Evolutionary conservation across 2,888 invertebrate species (phyloP), one percentile per base, ranked within the genome.

Genomic region (Coecobrya sp.): DNA sequence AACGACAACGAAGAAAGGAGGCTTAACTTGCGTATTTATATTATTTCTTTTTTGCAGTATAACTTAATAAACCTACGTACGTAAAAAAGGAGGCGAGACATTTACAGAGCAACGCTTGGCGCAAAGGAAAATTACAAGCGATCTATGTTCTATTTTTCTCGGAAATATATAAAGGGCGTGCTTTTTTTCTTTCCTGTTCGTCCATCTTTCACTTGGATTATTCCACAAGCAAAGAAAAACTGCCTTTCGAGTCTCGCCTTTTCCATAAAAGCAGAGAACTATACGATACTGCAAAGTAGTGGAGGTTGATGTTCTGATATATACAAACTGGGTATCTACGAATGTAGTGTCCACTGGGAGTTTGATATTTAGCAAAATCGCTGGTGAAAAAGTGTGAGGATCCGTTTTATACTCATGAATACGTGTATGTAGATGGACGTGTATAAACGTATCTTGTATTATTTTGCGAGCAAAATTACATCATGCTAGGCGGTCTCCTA

Each of bases 101-200:
- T 73, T 68, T 22, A 73, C 55, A 55, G 49, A 36, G 55, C 59
- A 45, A 76, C 76, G 22, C 49, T 49, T 59, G 59, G 55, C 30
- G 27, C 81, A 82, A 55, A 30, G 55, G 55, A 82, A 82, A 82
- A 82, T 36, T 82, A 82, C 55, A 82, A 59, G 81, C 81, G 30
- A 82, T 55, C 30, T 36, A 13, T n/a, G 30, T 55, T 55, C 30
- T 59, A 13, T 82, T 59, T 79, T 52, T 10, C 55, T 30, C 3
- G 27, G 25, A 30, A 59, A 59, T 22, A 4, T 52, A 30, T 55
- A 81, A 81, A 81, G 52, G 55, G 55, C n/a, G 1, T 27, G 52
- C 27, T n/a, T 25, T 79, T 52, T 79, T 79, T 79, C 52, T 27
- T 27, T 79, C 45, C 2, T 22, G 13, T 81, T n/a, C 22, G 59